phyloP scores from a whole-genome alignment of 2,797 vertebrate genomes.

The Ctenochaetus hawaiiensis region DNA sequence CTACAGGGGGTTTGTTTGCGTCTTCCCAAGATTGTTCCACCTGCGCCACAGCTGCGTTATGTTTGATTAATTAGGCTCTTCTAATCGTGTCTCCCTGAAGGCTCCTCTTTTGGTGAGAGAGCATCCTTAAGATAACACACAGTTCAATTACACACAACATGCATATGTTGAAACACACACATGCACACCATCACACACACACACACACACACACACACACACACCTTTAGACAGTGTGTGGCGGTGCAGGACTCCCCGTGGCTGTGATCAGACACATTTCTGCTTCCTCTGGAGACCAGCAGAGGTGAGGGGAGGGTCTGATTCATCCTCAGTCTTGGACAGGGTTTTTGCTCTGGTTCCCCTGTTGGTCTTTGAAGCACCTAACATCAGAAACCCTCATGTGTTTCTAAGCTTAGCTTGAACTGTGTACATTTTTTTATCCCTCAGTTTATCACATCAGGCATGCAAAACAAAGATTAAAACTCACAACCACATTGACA shows the following conservation, averaged over 20 bases:
- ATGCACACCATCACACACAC: not conserved
- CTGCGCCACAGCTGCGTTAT: conserved; percentile 27
- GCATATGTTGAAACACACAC: conserved; percentile 2
- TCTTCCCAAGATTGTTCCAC: conserved; percentile 34
- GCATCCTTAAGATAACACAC: conserved; percentile 27
- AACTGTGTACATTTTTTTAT: conserved; percentile 15
- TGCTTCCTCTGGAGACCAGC: conserved; percentile 38
- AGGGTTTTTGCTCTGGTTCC: conserved; percentile 33
- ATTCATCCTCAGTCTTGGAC: conserved; percentile 55
- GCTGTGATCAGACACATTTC: conserved; percentile 57
- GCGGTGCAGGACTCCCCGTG: conserved; percentile 31
- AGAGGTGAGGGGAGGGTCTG: conserved; percentile 50
- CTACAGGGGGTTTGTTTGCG: not conserved
- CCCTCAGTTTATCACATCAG: not conserved
- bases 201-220: not conserved
- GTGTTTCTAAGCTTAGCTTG: conserved; percentile 36
- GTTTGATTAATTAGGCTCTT: conserved; percentile 69
- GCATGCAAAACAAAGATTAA: conserved; percentile 41
- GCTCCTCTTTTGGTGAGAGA: conserved; percentile 20
- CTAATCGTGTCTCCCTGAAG: conserved; percentile 53
- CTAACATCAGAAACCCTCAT: conserved; percentile 52
- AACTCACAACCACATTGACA: conserved; percentile 29
- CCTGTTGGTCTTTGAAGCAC: conserved; percentile 60
- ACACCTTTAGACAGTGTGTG: conserved; percentile 5
- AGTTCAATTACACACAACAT: not conserved